Evolutionary conservation across 2,797 vertebrate species (phyloP), one percentile per base, ranked within the genome.

Genomic region (Cirrhinus mrigala): DNA sequence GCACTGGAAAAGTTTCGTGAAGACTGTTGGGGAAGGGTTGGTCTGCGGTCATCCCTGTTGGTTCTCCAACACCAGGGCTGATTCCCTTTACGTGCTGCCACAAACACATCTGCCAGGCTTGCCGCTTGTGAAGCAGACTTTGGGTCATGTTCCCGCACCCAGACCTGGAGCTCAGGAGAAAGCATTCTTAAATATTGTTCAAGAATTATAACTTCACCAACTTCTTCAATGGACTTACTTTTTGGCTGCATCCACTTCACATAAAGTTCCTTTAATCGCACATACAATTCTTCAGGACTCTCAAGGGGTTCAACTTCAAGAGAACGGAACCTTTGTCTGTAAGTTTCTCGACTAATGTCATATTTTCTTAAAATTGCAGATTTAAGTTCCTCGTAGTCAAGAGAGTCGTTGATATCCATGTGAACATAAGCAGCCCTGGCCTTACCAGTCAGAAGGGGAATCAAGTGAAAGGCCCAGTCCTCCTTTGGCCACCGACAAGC

Each of bases 371-470:
- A 4, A 3, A 50, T 50, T 4, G 48, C 73, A 37, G 15, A 81
- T 70, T 10, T 68, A 24, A 40, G 24, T 22, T 56, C 50, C 6
- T 50, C 77, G 74, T 74, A 79, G 15, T 85, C 40, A 18, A 50
- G 48, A 4, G 46, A 52, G 3, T 77, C 54, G 15, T 48, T 22
- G 16, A 54, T 3, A 62, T 54, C 33, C 78, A 85, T 75, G 3
- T 56, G 20, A 22, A 81, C 84, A 66, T 74, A 85, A 16, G 48
- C 14, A 3, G 48, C 48, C 56, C 37, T n/a, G 20, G 68, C 54
- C 27, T 64, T 73, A n/a, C 66, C 68, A 1, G 52, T 85, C 37
- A 80, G 18, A 1, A 85, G 22, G 2, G 84, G 68, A 18, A 86
- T 74, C 11, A 86, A 20, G 4, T 11, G 27, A 3, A 84, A 37